Conservation (phyloP, 2,113 vertebrate genomes). For the Ciconia stormi region DNA sequence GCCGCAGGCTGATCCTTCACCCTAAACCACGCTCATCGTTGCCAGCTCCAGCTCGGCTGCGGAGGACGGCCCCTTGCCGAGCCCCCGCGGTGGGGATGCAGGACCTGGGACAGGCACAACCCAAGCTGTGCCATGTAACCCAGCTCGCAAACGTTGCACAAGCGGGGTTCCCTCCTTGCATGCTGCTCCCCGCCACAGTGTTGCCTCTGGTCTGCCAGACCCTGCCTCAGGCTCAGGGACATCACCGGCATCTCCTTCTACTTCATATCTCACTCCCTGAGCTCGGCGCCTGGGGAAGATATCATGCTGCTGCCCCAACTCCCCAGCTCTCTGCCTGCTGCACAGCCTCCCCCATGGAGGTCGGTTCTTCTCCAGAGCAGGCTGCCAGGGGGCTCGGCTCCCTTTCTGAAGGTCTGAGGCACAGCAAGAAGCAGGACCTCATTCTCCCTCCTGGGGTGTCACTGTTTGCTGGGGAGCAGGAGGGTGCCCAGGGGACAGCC, state of each 20-base stretch:
- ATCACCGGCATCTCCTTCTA: background rate
- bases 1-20: background rate
- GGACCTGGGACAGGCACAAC: background rate
- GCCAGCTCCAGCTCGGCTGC: rapidly evolving
- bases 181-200: rapidly evolving
- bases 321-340: background rate
- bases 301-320: background rate
- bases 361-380: background rate
- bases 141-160: background rate
- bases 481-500: background rate
- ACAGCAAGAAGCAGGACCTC: background rate
- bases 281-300: rapidly evolving
- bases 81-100: rapidly evolving
- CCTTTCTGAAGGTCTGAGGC: background rate
- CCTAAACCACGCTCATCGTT: rapidly evolving
- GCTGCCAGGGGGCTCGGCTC: background rate
- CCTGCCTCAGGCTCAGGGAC: background rate
- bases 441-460: background rate
- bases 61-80: rapidly evolving
- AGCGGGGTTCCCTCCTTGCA: background rate
- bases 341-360: rapidly evolving
- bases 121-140: background rate
- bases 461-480: background rate
- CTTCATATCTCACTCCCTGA: background rate
- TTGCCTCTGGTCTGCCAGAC: background rate